Base-by-base conservation (phyloP, 2,888 invertebrate genomes). In the Trachelus tabidus region DNA sequence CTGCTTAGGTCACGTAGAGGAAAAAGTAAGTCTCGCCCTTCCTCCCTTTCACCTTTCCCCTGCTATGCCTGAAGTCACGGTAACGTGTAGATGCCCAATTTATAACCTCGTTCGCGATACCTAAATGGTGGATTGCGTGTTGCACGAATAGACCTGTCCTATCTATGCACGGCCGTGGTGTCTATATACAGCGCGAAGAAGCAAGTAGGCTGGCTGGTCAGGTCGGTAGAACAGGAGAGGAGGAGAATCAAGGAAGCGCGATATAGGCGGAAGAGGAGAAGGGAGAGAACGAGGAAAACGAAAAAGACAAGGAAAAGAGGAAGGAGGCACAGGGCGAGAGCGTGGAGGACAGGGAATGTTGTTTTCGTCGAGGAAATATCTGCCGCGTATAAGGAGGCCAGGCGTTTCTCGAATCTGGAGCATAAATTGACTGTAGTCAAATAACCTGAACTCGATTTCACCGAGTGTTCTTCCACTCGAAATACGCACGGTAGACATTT, bases 171-270 rank as follows among this genome's bases (percentile, higher is more conserved):
- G 56, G 15, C 56, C 23, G 23, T 56, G 23, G 56, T 56, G 56
- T 23, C 56, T 56, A 23, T 23, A 56, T 23, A 23, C 56, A 56
- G 56, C 23, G 23, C 56, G 56, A 56, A 56, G 56, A 56, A 56
- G 23, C 56, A 56, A 56, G 56, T 56, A 23, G 56, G 56, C 56
- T 56, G 56, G 56, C 56, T 56, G 56, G 9, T 56, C 56, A 6
- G 23, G 23, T 56, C 9, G 56, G 56, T 56, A 56, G 23, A 2
- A 56, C 56, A 6, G 75, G 68, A 77, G 69, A 75, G 31, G 31
- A 68, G 34, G 23, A 79, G 76, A 73, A 76, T 76, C 23, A 34
- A 31, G 76, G 56, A 34, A 23, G 34, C 40, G 75, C 69, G 37
- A 75, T 23, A 31, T 71, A 75, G 23, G 34, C 11, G n/a, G 6